Evolutionary conservation across 2,888 invertebrate genomes (phyloP).

Genomic region (Pandemis heparana): DNA sequence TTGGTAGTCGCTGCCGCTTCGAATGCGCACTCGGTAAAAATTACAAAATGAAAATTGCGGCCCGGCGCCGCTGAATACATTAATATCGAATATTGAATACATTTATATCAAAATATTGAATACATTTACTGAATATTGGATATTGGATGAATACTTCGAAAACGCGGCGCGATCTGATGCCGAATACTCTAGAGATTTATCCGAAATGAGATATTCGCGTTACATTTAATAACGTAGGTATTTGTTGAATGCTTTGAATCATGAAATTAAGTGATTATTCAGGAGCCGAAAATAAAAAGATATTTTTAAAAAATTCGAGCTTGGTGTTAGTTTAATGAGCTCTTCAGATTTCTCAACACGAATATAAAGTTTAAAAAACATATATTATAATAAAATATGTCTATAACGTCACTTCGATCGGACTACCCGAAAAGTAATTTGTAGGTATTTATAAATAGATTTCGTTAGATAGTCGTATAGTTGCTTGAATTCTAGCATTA

Average conservation of each 20-base stretch:
- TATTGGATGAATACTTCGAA: constrained; percentile 61
- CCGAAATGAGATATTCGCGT: constrained; percentile 68
- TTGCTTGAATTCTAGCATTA: no score
- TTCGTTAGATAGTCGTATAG: no score
- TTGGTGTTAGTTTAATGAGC: not conserved
- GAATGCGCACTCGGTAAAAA: constrained; percentile 82
- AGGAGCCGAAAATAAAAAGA: not conserved
- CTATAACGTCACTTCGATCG: no score
- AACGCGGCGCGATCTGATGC: constrained; percentile 67
- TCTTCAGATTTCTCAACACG: no score
- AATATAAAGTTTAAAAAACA: no score
- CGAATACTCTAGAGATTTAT: constrained; percentile 71
- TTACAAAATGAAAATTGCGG: constrained; percentile 86
- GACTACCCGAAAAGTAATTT: no score
- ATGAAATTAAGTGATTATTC: constrained; percentile 2
- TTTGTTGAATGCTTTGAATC: constrained; percentile 12
- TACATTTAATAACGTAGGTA: constrained; percentile 43
- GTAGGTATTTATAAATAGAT: no score
- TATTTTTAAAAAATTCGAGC: not conserved
- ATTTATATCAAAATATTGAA: constrained; percentile 79
- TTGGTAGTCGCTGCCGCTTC: constrained; percentile 62
- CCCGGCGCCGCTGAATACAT: constrained; percentile 82
- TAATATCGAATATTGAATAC: constrained; percentile 86
- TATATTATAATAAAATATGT: no score
- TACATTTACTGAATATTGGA: constrained; percentile 48